Percentiles rank a stretch among this genome's conserved stretches.
Conservation (phyloP, 2,888 invertebrate species). For the Agrilus cyanescens region DNA sequence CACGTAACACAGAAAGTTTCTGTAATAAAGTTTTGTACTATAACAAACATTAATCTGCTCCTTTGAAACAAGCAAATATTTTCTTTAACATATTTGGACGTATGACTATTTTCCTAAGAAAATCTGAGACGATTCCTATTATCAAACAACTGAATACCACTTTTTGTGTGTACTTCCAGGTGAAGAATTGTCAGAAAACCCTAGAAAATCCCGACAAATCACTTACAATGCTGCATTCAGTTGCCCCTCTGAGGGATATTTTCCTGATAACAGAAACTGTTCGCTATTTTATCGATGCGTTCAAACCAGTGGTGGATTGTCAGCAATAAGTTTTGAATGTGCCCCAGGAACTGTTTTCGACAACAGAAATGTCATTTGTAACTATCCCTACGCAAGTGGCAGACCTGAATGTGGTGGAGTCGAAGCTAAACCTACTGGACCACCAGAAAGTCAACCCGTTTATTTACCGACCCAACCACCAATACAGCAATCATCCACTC, state of each 20-base stretch:
- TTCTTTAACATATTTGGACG: no score
- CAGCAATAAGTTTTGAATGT: constrained; percentile 57
- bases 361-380: constrained; percentile 52
- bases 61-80: no score
- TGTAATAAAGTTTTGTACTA: no score
- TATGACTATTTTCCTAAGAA: no score
- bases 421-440: not conserved
- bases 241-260: constrained; percentile 59
- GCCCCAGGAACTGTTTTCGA: constrained; percentile 67
- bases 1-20: no score
- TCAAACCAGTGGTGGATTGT: constrained; percentile 42
- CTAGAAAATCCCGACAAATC: constrained; percentile 8
- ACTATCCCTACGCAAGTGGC: constrained; percentile 55
- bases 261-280: constrained; percentile 60
- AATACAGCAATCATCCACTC: not conserved
- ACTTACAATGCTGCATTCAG: constrained; percentile 30
- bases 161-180: no score
- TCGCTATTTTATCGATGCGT: constrained; percentile 65
- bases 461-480: constrained; percentile 40
- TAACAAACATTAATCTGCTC: no score
- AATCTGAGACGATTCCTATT: no score
- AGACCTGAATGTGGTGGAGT: constrained; percentile 52
- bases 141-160: no score
- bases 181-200: no score
- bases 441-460: constrained; percentile 33